Evolutionary conservation across 2,113 vertebrate species (phyloP).

Genomic region (Fukomys damarensis): DNA sequence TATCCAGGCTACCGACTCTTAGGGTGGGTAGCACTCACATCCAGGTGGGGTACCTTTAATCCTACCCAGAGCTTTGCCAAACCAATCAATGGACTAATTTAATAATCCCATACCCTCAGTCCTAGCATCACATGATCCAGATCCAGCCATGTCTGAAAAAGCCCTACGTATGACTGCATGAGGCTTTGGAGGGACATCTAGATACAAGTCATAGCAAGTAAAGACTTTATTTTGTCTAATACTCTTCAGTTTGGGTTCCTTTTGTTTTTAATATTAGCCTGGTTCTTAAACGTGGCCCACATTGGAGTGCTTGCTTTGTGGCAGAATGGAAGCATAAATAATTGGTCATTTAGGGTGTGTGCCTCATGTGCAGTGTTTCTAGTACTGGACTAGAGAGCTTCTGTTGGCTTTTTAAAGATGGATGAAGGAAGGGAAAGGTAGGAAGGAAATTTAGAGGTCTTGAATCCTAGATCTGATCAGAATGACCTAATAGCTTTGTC

Average conservation of each 20-base stretch:
- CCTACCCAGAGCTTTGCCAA: no score
- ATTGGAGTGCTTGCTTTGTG: background rate
- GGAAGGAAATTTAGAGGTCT: background rate
- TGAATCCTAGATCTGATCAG: background rate
- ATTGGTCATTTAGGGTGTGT: background rate
- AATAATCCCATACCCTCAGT: no score
- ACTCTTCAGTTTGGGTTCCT: background rate
- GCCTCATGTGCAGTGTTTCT: background rate
- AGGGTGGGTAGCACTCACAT: no score
- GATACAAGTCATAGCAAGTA: background rate
- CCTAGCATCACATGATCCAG: background rate
- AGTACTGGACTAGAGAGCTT: background rate
- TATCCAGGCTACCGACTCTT: background rate
- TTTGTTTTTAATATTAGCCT: slow-evolving; percentile 1
- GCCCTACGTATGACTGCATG: background rate
- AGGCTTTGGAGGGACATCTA: background rate
- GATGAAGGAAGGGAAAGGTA: background rate
- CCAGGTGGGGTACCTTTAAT: no score
- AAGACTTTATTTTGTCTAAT: background rate
- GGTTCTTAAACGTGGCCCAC: background rate
- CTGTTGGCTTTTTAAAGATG: background rate
- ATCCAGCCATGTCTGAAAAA: background rate
- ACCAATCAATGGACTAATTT: no score
- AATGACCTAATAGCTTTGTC: background rate
- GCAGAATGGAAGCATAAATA: background rate